phyloP scores from a whole-genome alignment of 1,140 invertebrate species.

The Adoxophyes honmai region DNA sequence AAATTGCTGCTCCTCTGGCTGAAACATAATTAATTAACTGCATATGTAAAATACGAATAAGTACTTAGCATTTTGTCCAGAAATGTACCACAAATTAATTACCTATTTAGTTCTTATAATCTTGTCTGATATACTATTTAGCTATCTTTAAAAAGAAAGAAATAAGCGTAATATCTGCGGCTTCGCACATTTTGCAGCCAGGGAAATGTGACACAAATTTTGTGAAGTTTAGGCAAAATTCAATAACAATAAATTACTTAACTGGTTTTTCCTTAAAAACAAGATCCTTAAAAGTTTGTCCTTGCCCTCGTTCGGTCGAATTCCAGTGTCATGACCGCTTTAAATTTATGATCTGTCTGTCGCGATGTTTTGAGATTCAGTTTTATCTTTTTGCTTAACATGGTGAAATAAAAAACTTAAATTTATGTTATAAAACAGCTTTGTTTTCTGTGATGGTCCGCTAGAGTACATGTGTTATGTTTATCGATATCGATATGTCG shows the following conservation, averaged over 20 bases:
- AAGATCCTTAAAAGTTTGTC: background rate
- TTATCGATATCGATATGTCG: too few relatives aligned
- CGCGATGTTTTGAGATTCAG: too few relatives aligned
- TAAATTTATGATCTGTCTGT: background rate
- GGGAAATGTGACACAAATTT: too few relatives aligned
- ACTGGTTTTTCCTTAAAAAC: background rate
- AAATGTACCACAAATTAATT: background rate
- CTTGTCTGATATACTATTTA: background rate
- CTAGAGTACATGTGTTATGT: too few relatives aligned
- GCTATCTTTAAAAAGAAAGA: background rate
- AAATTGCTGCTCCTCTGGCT: background rate
- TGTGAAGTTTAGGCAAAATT: too few relatives aligned
- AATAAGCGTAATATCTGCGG: background rate
- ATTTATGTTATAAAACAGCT: too few relatives aligned
- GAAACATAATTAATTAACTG: background rate
- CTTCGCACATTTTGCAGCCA: too few relatives aligned
- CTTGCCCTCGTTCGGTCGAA: conserved; percentile 2
- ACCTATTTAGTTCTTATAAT: background rate
- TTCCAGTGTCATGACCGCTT: conserved; percentile 2
- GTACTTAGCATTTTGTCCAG: background rate
- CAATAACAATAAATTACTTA: too few relatives aligned
- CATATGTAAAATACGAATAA: background rate
- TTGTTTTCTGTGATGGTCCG: too few relatives aligned
- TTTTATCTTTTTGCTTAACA: too few relatives aligned
- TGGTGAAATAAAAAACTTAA: too few relatives aligned